These are phyloP conservation scores for Drosophila tristis DNA, from an alignment of 1,140 invertebrate genomes.

Conservation along the genomic window DNA sequence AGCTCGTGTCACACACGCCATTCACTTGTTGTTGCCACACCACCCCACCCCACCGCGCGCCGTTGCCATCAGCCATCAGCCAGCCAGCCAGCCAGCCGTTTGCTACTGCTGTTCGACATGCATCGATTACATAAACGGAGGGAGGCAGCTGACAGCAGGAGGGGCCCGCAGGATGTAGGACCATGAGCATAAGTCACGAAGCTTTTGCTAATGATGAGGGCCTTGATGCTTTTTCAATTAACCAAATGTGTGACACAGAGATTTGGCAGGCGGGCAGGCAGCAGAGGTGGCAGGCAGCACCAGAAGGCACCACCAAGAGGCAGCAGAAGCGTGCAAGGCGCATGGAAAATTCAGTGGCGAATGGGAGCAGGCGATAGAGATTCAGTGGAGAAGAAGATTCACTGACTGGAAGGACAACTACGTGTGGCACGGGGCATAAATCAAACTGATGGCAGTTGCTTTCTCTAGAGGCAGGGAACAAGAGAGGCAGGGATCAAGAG, in stretches of 20 bases:
- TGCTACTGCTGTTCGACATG: conserved; percentile 74
- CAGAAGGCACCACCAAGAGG: neutral
- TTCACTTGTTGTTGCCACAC: conserved; percentile 62
- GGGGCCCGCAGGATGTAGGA: conserved; percentile 11
- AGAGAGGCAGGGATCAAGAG: no score
- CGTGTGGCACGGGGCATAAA: conserved; percentile 44
- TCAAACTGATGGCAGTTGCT: conserved; percentile 24
- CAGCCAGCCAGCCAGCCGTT: neutral
- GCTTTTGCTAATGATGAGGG: conserved; percentile 78
- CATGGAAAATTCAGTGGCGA: no score
- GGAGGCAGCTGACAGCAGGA: conserved; percentile 8
- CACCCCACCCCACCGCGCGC: no score
- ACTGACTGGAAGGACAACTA: conserved; percentile 12
- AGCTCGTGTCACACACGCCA: conserved; percentile 58
- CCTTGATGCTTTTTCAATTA: conserved; percentile 80
- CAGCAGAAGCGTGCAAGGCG: neutral
- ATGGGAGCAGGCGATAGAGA: no score
- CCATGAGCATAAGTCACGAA: conserved; percentile 72
- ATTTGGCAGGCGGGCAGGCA: conserved; percentile 4
- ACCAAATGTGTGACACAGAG: conserved; percentile 67
- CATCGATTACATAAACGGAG: conserved; percentile 77
- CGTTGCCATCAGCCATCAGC: no score
- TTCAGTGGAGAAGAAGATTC: no score
- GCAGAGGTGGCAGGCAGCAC: neutral
- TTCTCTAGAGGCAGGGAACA: no score